Base-by-base conservation (phyloP, 2,888 invertebrate species). In the Philereme vetulata region DNA sequence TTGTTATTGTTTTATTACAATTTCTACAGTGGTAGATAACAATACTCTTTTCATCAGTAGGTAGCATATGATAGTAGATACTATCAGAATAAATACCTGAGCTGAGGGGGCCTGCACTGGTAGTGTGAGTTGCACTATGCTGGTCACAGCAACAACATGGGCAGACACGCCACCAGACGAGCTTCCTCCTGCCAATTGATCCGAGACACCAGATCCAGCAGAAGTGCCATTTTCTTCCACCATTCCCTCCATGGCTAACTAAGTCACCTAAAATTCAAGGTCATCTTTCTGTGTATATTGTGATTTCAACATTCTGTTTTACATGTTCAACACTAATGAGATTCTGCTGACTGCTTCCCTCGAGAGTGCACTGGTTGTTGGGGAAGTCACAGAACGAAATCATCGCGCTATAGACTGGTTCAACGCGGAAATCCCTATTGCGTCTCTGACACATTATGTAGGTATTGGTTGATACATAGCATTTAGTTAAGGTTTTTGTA, bases 101-200 rank as follows among this genome's bases (percentile, higher is more conserved):
- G 95, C 93, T 70, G 93, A 93, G 75, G 94, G 93, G 71, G 94
- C 92, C 78, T 95, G 94, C 71, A 92, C 81, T 72, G 95, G 95
- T 84, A 96, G 87, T 71, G 96, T 95, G 85, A 97, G 95, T 93
- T 97, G 97, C 86, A 97, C 96, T 92, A 97, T 96, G 93, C 96
- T 96, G 94, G 93, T 91, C 85, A 91, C 92, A 81, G 93, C 88
- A 83, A 93, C 88, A 84, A 91, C 87, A 85, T 93, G 86, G 43
- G 85, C 76, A 52, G 81, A 70, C 58, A 84, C 72, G 68, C 76
- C 78, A 53, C 77, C 82, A 50, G 87, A 80, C 45, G 86, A 78
- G 69, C 86, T 82, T 60, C 81, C 80, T 69, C 77, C 73, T 54
- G 84, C 74, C 80, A 92, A 76, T 57, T 86, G 82, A 69, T 92